Evolutionary conservation across 2,113 vertebrate species (phyloP).

Genomic region (Sylvilagus bachmani): DNA sequence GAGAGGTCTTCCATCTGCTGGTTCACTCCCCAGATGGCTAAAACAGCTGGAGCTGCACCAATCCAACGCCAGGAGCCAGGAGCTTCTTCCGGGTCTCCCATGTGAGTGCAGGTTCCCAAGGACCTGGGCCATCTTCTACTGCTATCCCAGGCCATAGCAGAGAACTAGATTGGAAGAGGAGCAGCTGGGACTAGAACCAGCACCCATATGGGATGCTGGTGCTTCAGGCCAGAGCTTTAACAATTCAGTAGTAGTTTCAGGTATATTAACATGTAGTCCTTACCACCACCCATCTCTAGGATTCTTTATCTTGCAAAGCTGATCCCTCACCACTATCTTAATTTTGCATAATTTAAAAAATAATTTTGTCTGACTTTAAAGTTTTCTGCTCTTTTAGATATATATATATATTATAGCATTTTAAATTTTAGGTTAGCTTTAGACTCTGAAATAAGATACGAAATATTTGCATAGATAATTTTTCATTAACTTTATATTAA

Average conservation of each 20-base stretch:
- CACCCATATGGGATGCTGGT: too few species aligned
- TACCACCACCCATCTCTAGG: background rate
- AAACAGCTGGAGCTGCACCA: too few species aligned
- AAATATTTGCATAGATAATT: conserved; percentile 19
- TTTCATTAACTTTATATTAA: conserved; percentile 38
- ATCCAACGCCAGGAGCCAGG: too few species aligned
- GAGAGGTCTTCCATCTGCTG: too few species aligned
- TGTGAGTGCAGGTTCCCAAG: too few species aligned
- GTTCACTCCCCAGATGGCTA: too few species aligned
- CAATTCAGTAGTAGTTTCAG: conserved; percentile 3
- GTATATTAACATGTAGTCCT: background rate
- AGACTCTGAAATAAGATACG: background rate
- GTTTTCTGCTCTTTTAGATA: background rate
- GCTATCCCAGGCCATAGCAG: too few species aligned
- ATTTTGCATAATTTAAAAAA: conserved; percentile 24
- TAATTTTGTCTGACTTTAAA: background rate
- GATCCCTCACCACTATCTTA: background rate
- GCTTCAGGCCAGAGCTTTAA: too few species aligned
- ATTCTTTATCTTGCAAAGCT: conserved; percentile 38
- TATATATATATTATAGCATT: background rate
- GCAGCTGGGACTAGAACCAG: too few species aligned
- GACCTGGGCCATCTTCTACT: too few species aligned
- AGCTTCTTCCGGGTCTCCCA: too few species aligned
- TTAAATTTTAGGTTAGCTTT: conserved; percentile 44
- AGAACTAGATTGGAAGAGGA: too few species aligned